These are phyloP conservation scores for Lycaon pictus DNA, from an alignment of 2,113 vertebrate species.

Conservation along the genomic window DNA sequence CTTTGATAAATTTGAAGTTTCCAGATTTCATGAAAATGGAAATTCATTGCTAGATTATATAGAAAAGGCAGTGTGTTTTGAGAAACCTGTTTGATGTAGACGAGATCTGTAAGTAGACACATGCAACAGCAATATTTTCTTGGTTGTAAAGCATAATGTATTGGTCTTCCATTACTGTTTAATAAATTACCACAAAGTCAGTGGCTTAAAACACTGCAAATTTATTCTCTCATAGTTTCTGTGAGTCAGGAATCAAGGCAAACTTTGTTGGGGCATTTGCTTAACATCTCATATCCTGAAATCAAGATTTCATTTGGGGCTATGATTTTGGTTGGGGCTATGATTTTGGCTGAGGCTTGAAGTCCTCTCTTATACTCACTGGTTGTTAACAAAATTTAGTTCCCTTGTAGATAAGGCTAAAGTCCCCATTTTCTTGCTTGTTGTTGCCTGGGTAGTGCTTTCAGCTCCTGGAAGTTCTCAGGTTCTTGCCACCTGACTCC, in stretches of 20 bases:
- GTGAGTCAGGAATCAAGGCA: background rate
- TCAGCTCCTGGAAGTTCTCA: background rate
- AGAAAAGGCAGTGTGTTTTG: constrained; percentile 45
- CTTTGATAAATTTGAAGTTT: constrained; percentile 32
- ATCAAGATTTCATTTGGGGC: background rate
- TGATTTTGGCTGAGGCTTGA: background rate
- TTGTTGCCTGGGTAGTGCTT: background rate
- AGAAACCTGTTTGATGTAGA: constrained; percentile 22
- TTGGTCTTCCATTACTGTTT: constrained; percentile 38
- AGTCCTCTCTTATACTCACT: background rate
- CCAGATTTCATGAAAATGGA: constrained; percentile 34
- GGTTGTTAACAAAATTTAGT: background rate
- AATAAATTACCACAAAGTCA: background rate
- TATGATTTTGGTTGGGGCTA: background rate
- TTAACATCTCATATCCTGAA: background rate
- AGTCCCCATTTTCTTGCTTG: background rate
- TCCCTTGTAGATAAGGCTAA: background rate
- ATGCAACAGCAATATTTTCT: background rate
- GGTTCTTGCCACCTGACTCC: background rate
- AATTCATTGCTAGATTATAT: background rate
- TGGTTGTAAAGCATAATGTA: background rate
- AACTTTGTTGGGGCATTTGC: background rate
- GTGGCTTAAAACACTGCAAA: background rate
- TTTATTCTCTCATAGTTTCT: background rate
- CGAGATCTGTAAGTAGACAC: background rate